Conservation (phyloP, 2,888 invertebrate genomes). For the Lysandra bellargus region DNA sequence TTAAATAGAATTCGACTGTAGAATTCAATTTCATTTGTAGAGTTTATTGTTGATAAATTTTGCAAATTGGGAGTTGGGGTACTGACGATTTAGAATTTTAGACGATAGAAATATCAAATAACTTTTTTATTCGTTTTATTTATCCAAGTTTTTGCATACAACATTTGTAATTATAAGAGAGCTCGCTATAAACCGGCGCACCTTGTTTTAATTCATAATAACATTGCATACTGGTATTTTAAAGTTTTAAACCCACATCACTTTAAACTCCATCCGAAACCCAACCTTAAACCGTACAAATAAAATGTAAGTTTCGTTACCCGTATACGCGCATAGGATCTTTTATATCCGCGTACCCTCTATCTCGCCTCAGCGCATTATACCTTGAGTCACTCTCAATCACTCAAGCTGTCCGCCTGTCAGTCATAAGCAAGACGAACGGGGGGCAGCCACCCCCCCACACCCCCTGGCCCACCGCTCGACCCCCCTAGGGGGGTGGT, state of each 20-base stretch:
- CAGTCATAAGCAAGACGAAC: slow-evolving; percentile 80
- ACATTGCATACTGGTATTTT: slow-evolving; percentile 49
- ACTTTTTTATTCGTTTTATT: background rate
- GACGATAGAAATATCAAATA: background rate
- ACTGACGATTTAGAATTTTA: background rate
- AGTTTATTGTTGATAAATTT: background rate
- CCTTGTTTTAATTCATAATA: slow-evolving; percentile 74
- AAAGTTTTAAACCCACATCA: slow-evolving; percentile 36
- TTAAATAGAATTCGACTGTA: too few relatives aligned
- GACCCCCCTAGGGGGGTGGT: slow-evolving; percentile 61
- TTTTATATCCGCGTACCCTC: slow-evolving; percentile 46
- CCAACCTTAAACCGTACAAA: slow-evolving; percentile 37
- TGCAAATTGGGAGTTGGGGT: background rate
- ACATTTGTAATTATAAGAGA: slow-evolving; percentile 52
- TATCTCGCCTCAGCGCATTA: slow-evolving; percentile 74
- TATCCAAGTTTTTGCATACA: slow-evolving; percentile 11
- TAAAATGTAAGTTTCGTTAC: slow-evolving; percentile 54
- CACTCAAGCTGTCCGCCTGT: slow-evolving; percentile 79
- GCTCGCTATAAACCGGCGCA: slow-evolving; percentile 66
- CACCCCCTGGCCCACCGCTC: slow-evolving; percentile 50
- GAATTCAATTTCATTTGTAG: too few relatives aligned
- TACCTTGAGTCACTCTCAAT: slow-evolving; percentile 79
- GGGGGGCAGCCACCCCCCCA: slow-evolving; percentile 59
- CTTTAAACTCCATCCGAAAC: slow-evolving; percentile 33
- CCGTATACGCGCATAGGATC: slow-evolving; percentile 48